Percentiles rank a stretch among this genome's conserved stretches.
phyloP scores from a whole-genome alignment of 2,797 vertebrate genomes.

The Hydrocynus forskahlii region DNA sequence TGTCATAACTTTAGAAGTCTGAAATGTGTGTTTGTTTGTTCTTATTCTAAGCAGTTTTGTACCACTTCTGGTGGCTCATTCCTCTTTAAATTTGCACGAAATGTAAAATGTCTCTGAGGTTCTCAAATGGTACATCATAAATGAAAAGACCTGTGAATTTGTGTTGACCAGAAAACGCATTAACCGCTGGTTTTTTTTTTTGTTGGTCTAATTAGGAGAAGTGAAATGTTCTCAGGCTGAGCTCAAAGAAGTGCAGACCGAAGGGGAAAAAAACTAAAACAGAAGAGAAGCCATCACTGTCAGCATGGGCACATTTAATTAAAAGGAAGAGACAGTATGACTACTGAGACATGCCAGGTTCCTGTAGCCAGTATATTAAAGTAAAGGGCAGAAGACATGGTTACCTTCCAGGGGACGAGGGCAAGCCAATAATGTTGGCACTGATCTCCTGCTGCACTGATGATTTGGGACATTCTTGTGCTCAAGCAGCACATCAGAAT shows the following conservation, averaged over 20 bases:
- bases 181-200: not conserved
- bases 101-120: too few species aligned
- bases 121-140: too few species aligned
- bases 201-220: not conserved
- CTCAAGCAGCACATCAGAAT: constrained; percentile 59
- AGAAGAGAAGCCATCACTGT: constrained; percentile 40
- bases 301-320: constrained; percentile 65
- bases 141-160: too few species aligned
- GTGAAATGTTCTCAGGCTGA: constrained; percentile 3
- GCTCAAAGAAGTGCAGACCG: constrained; percentile 22
- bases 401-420: constrained; percentile 70
- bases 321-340: constrained; percentile 63
- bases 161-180: not conserved
- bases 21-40: too few species aligned
- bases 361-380: constrained; percentile 64
- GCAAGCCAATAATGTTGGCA: constrained; percentile 67
- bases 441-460: constrained; percentile 68
- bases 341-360: constrained; percentile 56
- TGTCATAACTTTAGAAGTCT: too few species aligned
- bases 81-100: too few species aligned
- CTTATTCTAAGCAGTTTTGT: too few species aligned
- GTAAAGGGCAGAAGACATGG: constrained; percentile 63
- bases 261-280: constrained; percentile 39
- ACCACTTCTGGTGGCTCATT: too few species aligned
- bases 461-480: constrained; percentile 75